Base-by-base conservation (phyloP, 2,797 vertebrate genomes). In the Protosalanx chinensis region DNA sequence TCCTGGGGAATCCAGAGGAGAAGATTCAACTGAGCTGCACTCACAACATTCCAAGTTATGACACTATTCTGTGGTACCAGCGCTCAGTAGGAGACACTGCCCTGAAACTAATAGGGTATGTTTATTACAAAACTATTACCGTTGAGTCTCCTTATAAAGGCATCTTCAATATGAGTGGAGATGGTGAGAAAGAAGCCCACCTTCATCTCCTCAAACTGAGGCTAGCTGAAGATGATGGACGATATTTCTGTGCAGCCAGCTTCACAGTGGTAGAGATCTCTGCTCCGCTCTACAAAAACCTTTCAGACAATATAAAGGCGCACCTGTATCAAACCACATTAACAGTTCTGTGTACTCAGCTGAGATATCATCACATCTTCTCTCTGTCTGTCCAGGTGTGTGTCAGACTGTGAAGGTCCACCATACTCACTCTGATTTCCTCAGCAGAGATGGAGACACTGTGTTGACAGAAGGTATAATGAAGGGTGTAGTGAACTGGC, bases 381-480 rank as follows among this genome's bases (percentile, higher is more conserved):
- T 27, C 23, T 27, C 23, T 27, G 23, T 27, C 23, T 27, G 23
- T 27, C 23, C 23, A 27, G 23, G 23, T 27, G 23, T 27, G 23
- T 27, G 23, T 27, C 23, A 27, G 23, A 27, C 23, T 1, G 23
- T n/a, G n/a, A n/a, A 27, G 23, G 23, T 27, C 23, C 23, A 27
- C 23, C 23, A 27, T 1, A 27, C 23, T 27, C 23, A 27, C 23
- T 27, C 23, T 27, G 23, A 27, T 1, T 1, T 27, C 23, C 23
- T 27, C 23, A 27, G 23, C 23, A 27, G 23, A 27, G 23, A 27
- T 27, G 23, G 23, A 27, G 23, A 27, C 23, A 1, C 23, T 27
- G 98, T 60, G 97, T 99, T 66, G 98, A 99, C 85, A 98, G 97
- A 82, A 92, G 97, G 41, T 99, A 98, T 82, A 99, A 98, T 32